A percentile compares a stretch with the other conserved stretches of the same genome.
These are phyloP conservation scores for western clawed frog (Xenopus tropicalis) DNA, from an alignment of 2,113 vertebrate genomes.

Conservation along the genomic window UCB_Xtro_10.0 CM004450.2:43921501-43922000, in stretches of 20 bases:
- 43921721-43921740: slow-evolving; percentile 94
- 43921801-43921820: slow-evolving; percentile 90
- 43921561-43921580: slow-evolving; percentile 81
- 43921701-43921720: slow-evolving; percentile 81
- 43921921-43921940: slow-evolving; percentile 12
- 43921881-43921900: slow-evolving; percentile 74
- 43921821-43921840: slow-evolving; percentile 82
- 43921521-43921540: slow-evolving; percentile 79
- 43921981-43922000: background rate
- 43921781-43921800: slow-evolving; percentile 78
- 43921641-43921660: slow-evolving; percentile 41
- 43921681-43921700: slow-evolving; percentile 77
- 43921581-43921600: slow-evolving; percentile 82
- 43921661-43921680: slow-evolving; percentile 73
- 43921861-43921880: slow-evolving; percentile 84
- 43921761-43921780: slow-evolving; percentile 68
- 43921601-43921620: slow-evolving; percentile 79
- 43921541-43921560: slow-evolving; percentile 80
- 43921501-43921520: slow-evolving; percentile 77
- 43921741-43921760: slow-evolving; percentile 81
- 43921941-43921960: accelerated
- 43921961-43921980: background rate
- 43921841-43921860: slow-evolving; percentile 94
- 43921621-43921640: slow-evolving; percentile 58
- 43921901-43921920: slow-evolving; percentile 49